These are phyloP conservation scores for Gymnobelideus leadbeateri DNA, from an alignment of 2,113 vertebrate species.

Conservation along the genomic window DNA sequence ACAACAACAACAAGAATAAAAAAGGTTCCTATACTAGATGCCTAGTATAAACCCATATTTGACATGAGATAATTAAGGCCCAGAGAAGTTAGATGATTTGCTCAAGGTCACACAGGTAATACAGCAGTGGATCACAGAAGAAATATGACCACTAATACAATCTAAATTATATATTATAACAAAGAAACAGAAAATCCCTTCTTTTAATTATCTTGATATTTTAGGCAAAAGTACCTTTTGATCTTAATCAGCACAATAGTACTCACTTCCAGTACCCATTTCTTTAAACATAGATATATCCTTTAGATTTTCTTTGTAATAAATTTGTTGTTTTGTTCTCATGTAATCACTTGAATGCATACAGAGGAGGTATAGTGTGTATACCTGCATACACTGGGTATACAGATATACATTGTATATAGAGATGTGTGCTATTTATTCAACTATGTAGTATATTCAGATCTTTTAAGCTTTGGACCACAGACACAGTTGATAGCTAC, in stretches of 20 bases:
- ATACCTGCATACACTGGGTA: neutral
- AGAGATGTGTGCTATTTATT: neutral
- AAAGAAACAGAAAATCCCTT: neutral
- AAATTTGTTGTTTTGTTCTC: neutral
- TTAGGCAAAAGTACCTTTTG: slow-evolving; percentile 35
- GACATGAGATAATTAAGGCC: neutral
- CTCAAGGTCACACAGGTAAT: neutral
- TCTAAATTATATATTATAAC: neutral
- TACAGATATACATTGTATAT: neutral
- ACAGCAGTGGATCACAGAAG: neutral
- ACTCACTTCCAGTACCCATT: neutral
- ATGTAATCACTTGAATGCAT: neutral
- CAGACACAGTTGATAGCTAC: neutral
- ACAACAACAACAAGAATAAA: too few species aligned
- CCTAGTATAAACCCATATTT: neutral
- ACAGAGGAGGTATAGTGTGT: neutral
- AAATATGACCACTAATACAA: neutral
- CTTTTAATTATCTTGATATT: slow-evolving; percentile 15
- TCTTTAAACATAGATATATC: neutral
- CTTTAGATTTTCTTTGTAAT: slow-evolving; percentile 20
- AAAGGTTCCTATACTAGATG: neutral
- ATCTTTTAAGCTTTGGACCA: slow-evolving; percentile 25
- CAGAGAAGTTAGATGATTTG: neutral
- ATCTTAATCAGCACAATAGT: slow-evolving; percentile 27
- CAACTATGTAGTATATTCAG: neutral